Base-by-base conservation (phyloP, 2,888 invertebrate species). In the Meteorus cinctellus region DNA sequence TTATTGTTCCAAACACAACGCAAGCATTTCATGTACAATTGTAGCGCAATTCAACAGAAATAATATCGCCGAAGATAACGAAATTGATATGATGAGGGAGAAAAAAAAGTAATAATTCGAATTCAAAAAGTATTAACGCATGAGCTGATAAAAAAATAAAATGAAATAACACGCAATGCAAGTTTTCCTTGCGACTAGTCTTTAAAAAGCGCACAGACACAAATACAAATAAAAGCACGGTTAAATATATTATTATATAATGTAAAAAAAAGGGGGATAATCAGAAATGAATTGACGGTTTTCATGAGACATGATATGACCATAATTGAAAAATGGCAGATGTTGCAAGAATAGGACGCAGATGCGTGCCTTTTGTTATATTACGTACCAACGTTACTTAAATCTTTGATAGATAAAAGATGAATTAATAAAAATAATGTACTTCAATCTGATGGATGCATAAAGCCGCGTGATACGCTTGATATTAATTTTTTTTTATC, bases 1-100 rank as follows among this genome's bases (percentile, higher is more conserved):
- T 93, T 84, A 89, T 92, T 80, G 89, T 91, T 79, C 90, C 91
- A 76, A 91, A 90, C 81, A 87, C 90, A 60, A 90, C 92, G 6
- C 92, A 92, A 85, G 91, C 92, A 77, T 92, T 93, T 84, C 92
- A 93, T 87, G 92, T 92, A 82, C 92, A 92, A 84, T 92, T 93
- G 89, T 93, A 92, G 90, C 89, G 87, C 82, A 86, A 86, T 51
- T 81, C 84, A 36, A 84, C 55, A 19, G 24, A 55, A n/a, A 82
- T 62, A 86, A 81, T 73, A 86, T 89, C 75, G 86, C 86, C 66
- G 86, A 87, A 77, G 88, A 83, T 81, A 88, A 86, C 62, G 48
- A 60, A 62, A 48, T 36, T 34, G n/a, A 31, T 41, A 65, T 19
- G 55, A 19, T 55, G n/a, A 24, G 24, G n/a, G n/a, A n/a, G 1